A percentile compares a stretch with the other conserved stretches of the same genome.
These are phyloP conservation scores for Pseudoatta argentina DNA, from an alignment of 1,140 invertebrate species.

Conservation along the genomic window DNA sequence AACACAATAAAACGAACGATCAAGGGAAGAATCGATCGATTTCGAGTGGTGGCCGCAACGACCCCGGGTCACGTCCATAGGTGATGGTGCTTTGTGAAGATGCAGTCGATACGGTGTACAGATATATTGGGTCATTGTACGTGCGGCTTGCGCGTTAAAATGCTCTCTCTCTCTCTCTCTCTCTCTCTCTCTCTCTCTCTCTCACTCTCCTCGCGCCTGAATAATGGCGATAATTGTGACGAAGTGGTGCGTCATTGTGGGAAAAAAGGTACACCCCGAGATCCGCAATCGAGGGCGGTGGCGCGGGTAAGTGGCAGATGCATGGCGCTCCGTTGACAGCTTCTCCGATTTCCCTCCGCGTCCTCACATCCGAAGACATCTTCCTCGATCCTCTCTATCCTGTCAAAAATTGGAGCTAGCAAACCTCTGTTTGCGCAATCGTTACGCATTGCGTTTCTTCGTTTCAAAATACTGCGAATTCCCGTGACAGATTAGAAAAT, in stretches of 20 bases:
- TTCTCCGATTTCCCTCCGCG: slow-evolving; percentile 79
- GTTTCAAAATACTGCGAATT: background rate
- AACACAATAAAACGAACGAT: slow-evolving; percentile 82
- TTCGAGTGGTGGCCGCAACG: slow-evolving; percentile 20
- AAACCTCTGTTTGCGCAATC: background rate
- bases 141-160: slow-evolving; percentile 75
- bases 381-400: slow-evolving; percentile 24
- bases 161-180: slow-evolving; percentile 56
- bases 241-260: slow-evolving; percentile 83
- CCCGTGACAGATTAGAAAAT: background rate
- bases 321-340: slow-evolving; percentile 81
- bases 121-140: slow-evolving; percentile 77
- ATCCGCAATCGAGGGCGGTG: slow-evolving; percentile 75
- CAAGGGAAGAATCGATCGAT: slow-evolving; percentile 70
- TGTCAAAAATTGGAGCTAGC: background rate
- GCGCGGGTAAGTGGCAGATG: slow-evolving; percentile 82
- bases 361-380: slow-evolving; percentile 17
- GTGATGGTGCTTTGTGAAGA: background rate
- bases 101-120: slow-evolving; percentile 52
- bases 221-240: slow-evolving; percentile 84
- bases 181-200: slow-evolving; percentile 42
- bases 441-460: background rate
- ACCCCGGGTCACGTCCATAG: slow-evolving; percentile 22
- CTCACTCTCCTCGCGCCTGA: slow-evolving; percentile 70
- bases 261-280: slow-evolving; percentile 76